These are phyloP conservation scores for Cryptosula pallasiana DNA, from an alignment of 2,888 invertebrate genomes.

Conservation along the genomic window DNA sequence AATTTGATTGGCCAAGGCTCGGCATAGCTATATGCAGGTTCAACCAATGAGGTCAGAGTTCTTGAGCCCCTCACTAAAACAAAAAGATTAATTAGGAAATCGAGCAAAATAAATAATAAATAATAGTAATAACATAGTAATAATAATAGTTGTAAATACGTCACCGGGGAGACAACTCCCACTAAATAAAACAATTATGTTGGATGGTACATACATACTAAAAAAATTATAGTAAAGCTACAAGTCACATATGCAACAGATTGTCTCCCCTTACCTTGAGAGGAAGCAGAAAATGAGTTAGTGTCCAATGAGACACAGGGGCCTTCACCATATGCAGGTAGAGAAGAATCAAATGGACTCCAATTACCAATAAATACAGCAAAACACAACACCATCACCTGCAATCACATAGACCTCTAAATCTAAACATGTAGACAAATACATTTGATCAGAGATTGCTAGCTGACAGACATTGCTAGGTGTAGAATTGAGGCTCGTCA, in stretches of 20 bases:
- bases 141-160: too few species aligned
- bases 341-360: background rate
- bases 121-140: too few species aligned
- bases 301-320: background rate
- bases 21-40: background rate
- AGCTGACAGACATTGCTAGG: too few species aligned
- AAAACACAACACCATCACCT: slow-evolving; percentile 22
- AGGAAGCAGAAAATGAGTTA: background rate
- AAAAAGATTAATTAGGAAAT: too few species aligned
- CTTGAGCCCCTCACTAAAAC: background rate
- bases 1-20: slow-evolving; percentile 5
- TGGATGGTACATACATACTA: too few species aligned
- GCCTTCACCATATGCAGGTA: slow-evolving; percentile 31
- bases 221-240: too few species aligned
- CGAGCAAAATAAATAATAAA: too few species aligned
- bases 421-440: background rate
- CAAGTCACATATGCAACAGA: too few species aligned
- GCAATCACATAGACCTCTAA: background rate
- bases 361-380: slow-evolving; percentile 22
- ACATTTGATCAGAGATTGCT: too few species aligned
- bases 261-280: background rate
- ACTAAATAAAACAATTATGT: too few species aligned
- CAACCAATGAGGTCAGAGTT: background rate
- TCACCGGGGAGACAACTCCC: too few species aligned
- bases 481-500: too few species aligned